Evolutionary conservation across 2,888 invertebrate species (phyloP), one percentile per base, ranked within the genome.

Genomic region (Mimachlamys varia): DNA sequence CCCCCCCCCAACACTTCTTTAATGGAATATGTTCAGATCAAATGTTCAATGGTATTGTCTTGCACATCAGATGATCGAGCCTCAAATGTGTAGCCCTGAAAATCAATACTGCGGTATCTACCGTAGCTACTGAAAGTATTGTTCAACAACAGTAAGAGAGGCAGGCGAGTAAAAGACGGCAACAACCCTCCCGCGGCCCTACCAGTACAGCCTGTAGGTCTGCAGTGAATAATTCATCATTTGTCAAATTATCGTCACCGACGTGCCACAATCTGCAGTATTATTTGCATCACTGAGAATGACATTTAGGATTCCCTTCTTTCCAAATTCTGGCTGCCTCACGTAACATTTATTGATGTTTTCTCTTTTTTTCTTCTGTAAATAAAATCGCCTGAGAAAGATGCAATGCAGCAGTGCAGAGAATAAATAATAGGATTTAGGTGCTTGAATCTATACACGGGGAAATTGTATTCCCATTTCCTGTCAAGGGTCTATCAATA

Each of bases 301-400:
- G 76, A 76, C 76, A 76, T 76, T 76, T 33, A 27, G 33, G 76
- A 76, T 76, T 7, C 7, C 62, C 62, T 62, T 76, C 76, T 22
- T 22, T 33, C 33, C 27, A 33, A 76, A 76, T 33, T 0, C 33
- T 33, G 17, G 76, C 33, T 33, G 33, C 27, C 27, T 7, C 76
- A 76, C 76, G 33, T 13, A 27, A 33, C 76, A 33, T 76, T 27
- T 76, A 76, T 76, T 76, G 76, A 76, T 76, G 27, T 33, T 33
- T 22, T 15, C 5, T 22, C 12, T 10, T 15, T 27, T 27, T 15
- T 2, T 7, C 33, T 15, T 27, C 76, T 15, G 7, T 33, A 33
- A 33, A 76, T 76, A 76, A 76, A 76, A 76, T 76, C 76, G 27
- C 76, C 76, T 76, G 76, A 76, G 76, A 76, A 76, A 76, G 76